A percentile compares a stretch with the other conserved stretches of the same genome.
Evolutionary conservation across 2,113 vertebrate genomes (phyloP).

Genomic region (Sylvia atricapilla): DNA sequence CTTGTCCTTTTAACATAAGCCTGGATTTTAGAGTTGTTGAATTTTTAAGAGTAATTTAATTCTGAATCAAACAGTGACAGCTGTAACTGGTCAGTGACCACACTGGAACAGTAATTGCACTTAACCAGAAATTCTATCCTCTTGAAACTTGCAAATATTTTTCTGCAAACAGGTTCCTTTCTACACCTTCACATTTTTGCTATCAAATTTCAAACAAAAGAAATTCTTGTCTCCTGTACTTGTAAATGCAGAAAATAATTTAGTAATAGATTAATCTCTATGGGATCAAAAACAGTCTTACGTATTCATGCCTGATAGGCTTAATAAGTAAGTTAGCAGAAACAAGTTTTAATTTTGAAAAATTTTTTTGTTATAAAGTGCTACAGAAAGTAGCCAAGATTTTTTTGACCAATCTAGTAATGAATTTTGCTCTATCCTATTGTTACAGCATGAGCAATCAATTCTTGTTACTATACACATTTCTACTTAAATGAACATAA

Average conservation of each 20-base stretch:
- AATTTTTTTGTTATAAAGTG: background rate
- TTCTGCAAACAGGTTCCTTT: background rate
- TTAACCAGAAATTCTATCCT: background rate
- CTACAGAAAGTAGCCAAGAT: background rate
- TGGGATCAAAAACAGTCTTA: background rate
- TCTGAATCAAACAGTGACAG: background rate
- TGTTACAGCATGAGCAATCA: background rate
- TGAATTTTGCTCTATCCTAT: background rate
- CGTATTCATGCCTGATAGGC: background rate
- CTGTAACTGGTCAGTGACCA: background rate
- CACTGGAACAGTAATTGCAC: background rate
- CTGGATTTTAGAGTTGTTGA: background rate
- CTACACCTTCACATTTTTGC: background rate
- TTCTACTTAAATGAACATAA: background rate
- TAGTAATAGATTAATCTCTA: background rate
- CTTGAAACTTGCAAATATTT: background rate
- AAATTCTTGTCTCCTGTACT: background rate
- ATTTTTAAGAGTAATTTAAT: background rate
- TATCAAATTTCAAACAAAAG: background rate
- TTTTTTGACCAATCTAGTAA: background rate
- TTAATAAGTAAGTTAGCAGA: background rate
- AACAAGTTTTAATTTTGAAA: background rate
- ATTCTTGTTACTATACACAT: background rate
- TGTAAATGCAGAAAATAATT: background rate
- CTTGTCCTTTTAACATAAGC: background rate